Percentiles rank a stretch among this genome's conserved stretches.
Conservation (phyloP, 2,888 invertebrate genomes). For the Diadegma fenestrale region DNA sequence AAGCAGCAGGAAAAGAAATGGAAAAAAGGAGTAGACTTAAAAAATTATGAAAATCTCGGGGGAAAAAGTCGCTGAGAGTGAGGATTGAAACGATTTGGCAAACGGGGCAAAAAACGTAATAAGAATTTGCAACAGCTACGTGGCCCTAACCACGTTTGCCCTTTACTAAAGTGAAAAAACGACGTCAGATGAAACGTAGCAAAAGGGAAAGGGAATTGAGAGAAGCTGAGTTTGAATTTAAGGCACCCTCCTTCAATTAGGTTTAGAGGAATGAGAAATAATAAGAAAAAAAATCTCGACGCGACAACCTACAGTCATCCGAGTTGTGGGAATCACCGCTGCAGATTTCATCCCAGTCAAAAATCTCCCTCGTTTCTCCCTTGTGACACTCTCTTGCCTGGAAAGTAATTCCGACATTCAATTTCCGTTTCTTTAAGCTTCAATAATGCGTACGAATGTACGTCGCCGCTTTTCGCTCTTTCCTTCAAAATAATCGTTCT, state of each 20-base stretch:
- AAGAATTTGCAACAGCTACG: constrained; percentile 60
- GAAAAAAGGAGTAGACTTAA: constrained; percentile 28
- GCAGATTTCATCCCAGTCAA: constrained; percentile 58
- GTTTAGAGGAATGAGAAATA: constrained; percentile 73
- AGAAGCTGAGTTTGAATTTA: constrained; percentile 52
- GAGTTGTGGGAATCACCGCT: constrained; percentile 19
- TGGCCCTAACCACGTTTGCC: constrained; percentile 30
- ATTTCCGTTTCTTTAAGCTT: constrained; percentile 71
- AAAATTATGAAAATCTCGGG: constrained; percentile 65
- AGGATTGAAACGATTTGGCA: constrained; percentile 53
- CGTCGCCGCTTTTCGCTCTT: constrained; percentile 21
- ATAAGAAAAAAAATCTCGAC: constrained; percentile 71
- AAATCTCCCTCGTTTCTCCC: constrained; percentile 40
- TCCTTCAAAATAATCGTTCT: constrained; percentile 23
- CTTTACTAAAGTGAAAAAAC: constrained; percentile 16
- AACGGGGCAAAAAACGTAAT: constrained; percentile 50
- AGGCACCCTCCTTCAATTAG: constrained; percentile 76
- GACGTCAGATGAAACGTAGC: constrained; percentile 26
- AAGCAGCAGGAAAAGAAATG: constrained; percentile 20
- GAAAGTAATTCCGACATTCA: constrained; percentile 79
- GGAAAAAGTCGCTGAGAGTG: constrained; percentile 41
- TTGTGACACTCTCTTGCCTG: constrained; percentile 70
- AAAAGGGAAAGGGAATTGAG: constrained; percentile 3
- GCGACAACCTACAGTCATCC: constrained; percentile 40
- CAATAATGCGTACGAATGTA: constrained; percentile 70